Evolutionary conservation across 2,113 vertebrate species (phyloP).

Genomic region (Notothenia coriiceps): DNA sequence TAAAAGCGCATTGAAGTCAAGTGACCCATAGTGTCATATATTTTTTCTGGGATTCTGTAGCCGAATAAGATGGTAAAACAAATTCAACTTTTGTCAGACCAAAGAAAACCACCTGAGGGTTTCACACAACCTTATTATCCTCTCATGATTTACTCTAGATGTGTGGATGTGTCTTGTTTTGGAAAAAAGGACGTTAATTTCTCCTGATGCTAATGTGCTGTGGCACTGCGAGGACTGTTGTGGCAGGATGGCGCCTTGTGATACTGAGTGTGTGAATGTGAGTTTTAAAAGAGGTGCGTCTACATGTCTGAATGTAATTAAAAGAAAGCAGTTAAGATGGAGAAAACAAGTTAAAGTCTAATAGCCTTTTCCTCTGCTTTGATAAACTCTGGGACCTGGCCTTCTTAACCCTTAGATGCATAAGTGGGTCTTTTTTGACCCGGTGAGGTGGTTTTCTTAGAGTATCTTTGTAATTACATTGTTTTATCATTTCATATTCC

Average conservation of each 20-base stretch:
- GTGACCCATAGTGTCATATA: too few relatives aligned
- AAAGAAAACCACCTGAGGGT: background rate
- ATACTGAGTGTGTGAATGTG: background rate
- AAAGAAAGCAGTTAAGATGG: background rate
- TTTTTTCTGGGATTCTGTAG: background rate
- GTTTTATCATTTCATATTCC: too few relatives aligned
- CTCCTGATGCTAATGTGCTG: background rate
- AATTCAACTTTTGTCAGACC: background rate
- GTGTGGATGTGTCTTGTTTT: conserved; percentile 23
- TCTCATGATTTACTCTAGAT: background rate
- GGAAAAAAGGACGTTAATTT: background rate
- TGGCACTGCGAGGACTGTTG: background rate
- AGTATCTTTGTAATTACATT: too few relatives aligned
- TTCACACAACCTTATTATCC: background rate
- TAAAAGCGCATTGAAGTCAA: too few relatives aligned
- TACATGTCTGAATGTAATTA: conserved; percentile 45
- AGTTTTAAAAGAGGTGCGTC: background rate
- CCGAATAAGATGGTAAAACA: background rate
- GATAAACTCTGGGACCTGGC: conserved; percentile 56
- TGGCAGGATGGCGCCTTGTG: conserved; percentile 16
- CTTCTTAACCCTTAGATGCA: background rate
- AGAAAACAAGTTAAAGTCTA: background rate
- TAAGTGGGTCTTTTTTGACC: too few relatives aligned
- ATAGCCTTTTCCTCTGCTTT: conserved; percentile 35
- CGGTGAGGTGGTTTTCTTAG: too few relatives aligned